phyloP scores from a whole-genome alignment of 2,113 vertebrate species.

The Rhegmatorhina hoffmannsi region DNA sequence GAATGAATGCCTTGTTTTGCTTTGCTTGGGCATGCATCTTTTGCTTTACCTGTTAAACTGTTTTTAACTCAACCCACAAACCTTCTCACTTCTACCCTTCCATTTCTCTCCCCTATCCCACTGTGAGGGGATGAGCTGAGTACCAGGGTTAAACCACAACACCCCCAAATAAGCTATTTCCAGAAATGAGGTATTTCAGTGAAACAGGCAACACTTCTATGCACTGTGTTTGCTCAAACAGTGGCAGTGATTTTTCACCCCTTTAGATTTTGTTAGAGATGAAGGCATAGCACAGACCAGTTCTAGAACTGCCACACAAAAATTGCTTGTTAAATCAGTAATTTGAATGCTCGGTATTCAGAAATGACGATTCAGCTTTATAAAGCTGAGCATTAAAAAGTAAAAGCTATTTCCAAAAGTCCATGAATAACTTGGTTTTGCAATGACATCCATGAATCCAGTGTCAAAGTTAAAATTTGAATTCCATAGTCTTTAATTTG shows the following conservation, averaged over 20 bases:
- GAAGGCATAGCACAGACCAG: background rate
- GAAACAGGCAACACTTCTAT: background rate
- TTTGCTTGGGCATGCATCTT: background rate
- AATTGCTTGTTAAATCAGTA: background rate
- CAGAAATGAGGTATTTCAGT: background rate
- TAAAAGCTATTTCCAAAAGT: background rate
- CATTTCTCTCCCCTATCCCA: background rate
- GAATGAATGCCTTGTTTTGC: background rate
- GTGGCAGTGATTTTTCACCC: background rate
- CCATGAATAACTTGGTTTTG: background rate
- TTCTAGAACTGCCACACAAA: background rate
- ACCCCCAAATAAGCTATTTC: background rate
- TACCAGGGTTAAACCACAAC: background rate
- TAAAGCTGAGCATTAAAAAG: background rate
- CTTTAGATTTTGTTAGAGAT: background rate
- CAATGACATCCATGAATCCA: background rate
- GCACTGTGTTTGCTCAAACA: background rate
- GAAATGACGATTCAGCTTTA: background rate
- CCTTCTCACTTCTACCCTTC: slow-evolving; percentile 6
- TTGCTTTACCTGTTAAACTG: background rate
- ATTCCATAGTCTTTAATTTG: background rate
- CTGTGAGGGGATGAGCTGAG: background rate
- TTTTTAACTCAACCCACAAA: background rate
- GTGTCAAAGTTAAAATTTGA: background rate
- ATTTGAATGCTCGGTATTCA: background rate